phyloP scores from a whole-genome alignment of 2,113 vertebrate genomes.

The Perccottus glenii region DNA sequence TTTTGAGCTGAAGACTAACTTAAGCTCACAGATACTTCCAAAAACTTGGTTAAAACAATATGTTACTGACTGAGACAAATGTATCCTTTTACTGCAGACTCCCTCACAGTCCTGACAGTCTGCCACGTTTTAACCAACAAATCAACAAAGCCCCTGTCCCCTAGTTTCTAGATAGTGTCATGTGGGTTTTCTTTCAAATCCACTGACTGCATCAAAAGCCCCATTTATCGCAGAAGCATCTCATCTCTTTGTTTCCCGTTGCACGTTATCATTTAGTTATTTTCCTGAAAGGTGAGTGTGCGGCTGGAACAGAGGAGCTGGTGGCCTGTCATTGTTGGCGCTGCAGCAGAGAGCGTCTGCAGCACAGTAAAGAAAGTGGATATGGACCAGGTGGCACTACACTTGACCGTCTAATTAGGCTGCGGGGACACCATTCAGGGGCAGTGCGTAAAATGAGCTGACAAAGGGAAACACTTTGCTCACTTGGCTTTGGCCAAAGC shows the following conservation, averaged over 20 bases:
- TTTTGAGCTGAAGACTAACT: too few relatives aligned
- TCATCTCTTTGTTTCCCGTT: background rate
- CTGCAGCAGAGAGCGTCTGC: background rate
- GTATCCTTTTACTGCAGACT: too few relatives aligned
- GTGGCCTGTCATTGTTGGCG: background rate
- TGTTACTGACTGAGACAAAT: too few relatives aligned
- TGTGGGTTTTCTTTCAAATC: background rate
- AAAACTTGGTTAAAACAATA: too few relatives aligned
- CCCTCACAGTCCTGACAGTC: too few relatives aligned
- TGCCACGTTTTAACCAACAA: background rate
- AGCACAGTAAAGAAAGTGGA: background rate
- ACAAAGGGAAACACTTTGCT: too few relatives aligned
- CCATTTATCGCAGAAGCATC: background rate
- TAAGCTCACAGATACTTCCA: too few relatives aligned
- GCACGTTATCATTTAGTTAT: background rate
- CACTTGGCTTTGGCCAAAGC: too few relatives aligned
- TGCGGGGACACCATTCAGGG: too few relatives aligned
- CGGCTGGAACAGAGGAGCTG: too few relatives aligned
- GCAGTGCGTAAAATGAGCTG: too few relatives aligned
- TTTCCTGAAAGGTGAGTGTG: conserved; percentile 3
- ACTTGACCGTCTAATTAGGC: background rate
- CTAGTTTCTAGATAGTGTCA: background rate
- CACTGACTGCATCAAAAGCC: background rate
- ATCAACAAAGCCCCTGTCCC: background rate
- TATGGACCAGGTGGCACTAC: background rate